These are phyloP conservation scores for Nansenia antarctica DNA, from an alignment of 2,113 vertebrate genomes.

Conservation along the genomic window DNA sequence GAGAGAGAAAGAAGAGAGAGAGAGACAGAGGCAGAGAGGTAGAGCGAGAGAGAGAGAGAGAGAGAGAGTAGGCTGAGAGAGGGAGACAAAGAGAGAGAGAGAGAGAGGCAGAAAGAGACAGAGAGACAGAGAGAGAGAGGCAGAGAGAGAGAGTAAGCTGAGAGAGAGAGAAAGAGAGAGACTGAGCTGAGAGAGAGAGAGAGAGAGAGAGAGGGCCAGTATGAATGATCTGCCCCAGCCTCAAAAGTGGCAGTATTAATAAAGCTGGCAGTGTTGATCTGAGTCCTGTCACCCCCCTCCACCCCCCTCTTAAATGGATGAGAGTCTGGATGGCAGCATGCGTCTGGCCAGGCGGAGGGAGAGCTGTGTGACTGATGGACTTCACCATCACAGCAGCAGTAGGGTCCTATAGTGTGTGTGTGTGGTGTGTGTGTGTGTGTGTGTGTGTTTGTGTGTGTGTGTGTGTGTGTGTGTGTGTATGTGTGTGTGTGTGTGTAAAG, in stretches of 20 bases:
- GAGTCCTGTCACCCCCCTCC: too few relatives aligned
- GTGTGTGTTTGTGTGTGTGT: too few relatives aligned
- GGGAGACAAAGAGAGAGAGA: not conserved
- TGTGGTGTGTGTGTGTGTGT: too few relatives aligned
- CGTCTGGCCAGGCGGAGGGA: constrained; percentile 38
- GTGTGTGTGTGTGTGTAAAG: too few relatives aligned
- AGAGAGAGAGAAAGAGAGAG: constrained; percentile 19
- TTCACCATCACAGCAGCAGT: constrained; percentile 60
- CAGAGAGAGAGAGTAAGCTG: not conserved
- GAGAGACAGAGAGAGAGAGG: not conserved
- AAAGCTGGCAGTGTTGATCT: too few relatives aligned
- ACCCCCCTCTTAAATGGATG: constrained; percentile 64
- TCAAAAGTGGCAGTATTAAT: constrained; percentile 37
- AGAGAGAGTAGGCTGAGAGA: not conserved
- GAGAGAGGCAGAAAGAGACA: not conserved
- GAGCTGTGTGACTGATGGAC: constrained; percentile 68
- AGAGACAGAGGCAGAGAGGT: too few relatives aligned
- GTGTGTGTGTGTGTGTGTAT: too few relatives aligned
- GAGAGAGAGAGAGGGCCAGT: constrained; percentile 17
- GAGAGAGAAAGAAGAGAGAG: too few relatives aligned
- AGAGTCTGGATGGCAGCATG: constrained; percentile 58
- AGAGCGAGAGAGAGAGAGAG: not conserved
- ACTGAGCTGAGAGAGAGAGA: not conserved
- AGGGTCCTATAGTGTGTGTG: too few relatives aligned
- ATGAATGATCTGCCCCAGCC: constrained; percentile 39